Evolutionary conservation across 2,797 vertebrate genomes (phyloP).

Genomic region (Danio choprae): DNA sequence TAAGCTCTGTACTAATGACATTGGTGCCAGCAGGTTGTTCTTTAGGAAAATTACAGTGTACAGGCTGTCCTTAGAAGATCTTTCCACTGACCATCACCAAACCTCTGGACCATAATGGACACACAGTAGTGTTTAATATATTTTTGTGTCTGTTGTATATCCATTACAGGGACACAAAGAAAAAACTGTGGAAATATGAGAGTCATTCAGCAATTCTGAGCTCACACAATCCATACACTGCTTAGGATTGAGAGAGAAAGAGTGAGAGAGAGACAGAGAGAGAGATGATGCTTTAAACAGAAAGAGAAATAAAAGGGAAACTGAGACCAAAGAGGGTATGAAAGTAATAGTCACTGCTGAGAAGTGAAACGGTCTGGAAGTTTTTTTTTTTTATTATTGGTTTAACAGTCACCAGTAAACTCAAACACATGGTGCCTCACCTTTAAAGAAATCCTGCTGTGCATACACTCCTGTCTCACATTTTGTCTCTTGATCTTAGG

Average conservation of each 20-base stretch:
- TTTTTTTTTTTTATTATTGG: conserved; percentile 38
- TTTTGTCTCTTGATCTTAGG: conserved; percentile 15
- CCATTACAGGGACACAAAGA: conserved; percentile 6
- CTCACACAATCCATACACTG: conserved; percentile 16
- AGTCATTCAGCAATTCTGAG: conserved; percentile 22
- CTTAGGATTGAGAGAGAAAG: background rate
- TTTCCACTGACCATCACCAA: conserved; percentile 28
- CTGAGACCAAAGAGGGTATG: conserved; percentile 8
- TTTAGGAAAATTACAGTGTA: conserved; percentile 6
- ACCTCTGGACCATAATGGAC: conserved; percentile 9
- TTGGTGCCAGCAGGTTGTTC: background rate
- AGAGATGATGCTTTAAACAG: conserved; percentile 47
- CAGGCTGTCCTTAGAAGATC: conserved; percentile 2
- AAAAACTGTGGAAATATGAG: conserved; percentile 23
- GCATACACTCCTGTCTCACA: conserved; percentile 25
- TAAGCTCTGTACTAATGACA: background rate
- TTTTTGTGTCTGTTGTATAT: conserved; percentile 22
- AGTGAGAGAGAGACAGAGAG: too few species aligned
- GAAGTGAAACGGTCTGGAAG: conserved; percentile 17
- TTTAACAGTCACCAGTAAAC: conserved; percentile 28
- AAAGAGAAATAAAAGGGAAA: conserved; percentile 33
- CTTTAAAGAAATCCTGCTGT: background rate
- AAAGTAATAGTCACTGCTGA: conserved; percentile 15
- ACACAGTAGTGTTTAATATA: conserved; percentile 19
- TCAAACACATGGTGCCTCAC: conserved; percentile 15